phyloP scores from a whole-genome alignment of 2,113 vertebrate genomes.

The Bostrychus sinensis region DNA sequence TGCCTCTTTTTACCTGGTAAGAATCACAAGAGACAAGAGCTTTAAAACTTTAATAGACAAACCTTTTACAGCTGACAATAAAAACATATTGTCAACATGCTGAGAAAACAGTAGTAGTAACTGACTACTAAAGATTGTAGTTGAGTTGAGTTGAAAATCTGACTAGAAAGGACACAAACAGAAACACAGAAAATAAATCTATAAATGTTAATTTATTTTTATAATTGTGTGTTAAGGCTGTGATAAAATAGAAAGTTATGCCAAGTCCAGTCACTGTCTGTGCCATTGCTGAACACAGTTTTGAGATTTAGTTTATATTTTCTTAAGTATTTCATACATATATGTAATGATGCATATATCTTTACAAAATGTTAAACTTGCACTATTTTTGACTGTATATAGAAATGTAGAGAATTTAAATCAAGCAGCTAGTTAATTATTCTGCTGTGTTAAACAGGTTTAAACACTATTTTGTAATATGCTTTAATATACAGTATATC shows the following conservation, averaged over 20 bases:
- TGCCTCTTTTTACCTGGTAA: neutral
- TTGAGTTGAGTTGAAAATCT: neutral
- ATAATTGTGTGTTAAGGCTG: neutral
- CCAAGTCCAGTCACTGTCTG: constrained; percentile 6
- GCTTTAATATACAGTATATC: neutral
- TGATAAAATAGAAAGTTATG: neutral
- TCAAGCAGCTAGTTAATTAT: neutral
- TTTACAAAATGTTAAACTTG: constrained; percentile 4
- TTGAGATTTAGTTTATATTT: constrained; percentile 4
- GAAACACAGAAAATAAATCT: neutral
- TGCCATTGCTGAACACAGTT: neutral
- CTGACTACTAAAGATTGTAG: neutral
- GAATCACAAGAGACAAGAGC: neutral
- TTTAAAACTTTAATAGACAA: neutral
- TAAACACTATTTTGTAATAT: constrained; percentile 2
- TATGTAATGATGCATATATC: neutral
- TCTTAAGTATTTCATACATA: constrained; percentile 7
- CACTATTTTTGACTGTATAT: neutral
- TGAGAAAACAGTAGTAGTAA: too few species aligned
- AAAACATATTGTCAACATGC: too few species aligned
- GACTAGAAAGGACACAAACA: too few species aligned
- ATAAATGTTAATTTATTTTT: neutral
- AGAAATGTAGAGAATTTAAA: neutral
- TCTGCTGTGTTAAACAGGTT: neutral
- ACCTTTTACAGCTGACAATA: too few species aligned